Conservation (phyloP, 92 coral and sea anemone species). For the Porites lobata region DNA sequence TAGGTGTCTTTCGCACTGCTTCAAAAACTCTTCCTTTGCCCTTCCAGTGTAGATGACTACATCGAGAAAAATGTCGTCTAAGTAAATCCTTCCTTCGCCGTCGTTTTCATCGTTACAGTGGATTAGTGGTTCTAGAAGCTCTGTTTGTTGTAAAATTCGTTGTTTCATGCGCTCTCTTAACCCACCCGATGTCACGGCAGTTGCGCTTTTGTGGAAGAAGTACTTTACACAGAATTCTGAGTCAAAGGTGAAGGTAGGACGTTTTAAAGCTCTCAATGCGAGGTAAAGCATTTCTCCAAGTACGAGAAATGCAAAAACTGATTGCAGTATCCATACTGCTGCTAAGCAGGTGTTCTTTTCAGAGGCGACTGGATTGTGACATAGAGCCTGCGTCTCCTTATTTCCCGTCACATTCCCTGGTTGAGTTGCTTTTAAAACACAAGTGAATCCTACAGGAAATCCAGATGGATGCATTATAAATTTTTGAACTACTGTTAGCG, state of each 20-base stretch:
- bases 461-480: slow-evolving; percentile 31
- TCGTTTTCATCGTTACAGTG: slow-evolving; percentile 11
- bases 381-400: slow-evolving; percentile 1
- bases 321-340: slow-evolving; percentile 1
- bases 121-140: slow-evolving; percentile 48
- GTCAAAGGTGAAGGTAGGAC: slow-evolving; percentile 33
- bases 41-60: slow-evolving; percentile 31
- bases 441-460: slow-evolving; percentile 42
- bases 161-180: slow-evolving; percentile 1
- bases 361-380: slow-evolving; percentile 61
- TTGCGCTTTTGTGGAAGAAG: slow-evolving; percentile 35
- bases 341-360: slow-evolving; percentile 41
- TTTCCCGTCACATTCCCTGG: neutral
- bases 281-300: slow-evolving; percentile 49
- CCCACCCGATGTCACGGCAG: neutral
- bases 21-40: slow-evolving; percentile 18
- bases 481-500: slow-evolving; percentile 34
- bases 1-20: slow-evolving; percentile 16
- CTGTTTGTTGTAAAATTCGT: slow-evolving; percentile 37
- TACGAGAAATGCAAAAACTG: slow-evolving; percentile 24
- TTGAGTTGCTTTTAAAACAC: slow-evolving; percentile 3
- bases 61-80: slow-evolving; percentile 30
- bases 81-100: neutral
- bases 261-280: neutral
- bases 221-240: slow-evolving; percentile 50